Percentiles rank a stretch among this genome's conserved stretches.
These are phyloP conservation scores for Argyresthia albistria DNA, from an alignment of 2,888 invertebrate genomes.

Conservation along the genomic window DNA sequence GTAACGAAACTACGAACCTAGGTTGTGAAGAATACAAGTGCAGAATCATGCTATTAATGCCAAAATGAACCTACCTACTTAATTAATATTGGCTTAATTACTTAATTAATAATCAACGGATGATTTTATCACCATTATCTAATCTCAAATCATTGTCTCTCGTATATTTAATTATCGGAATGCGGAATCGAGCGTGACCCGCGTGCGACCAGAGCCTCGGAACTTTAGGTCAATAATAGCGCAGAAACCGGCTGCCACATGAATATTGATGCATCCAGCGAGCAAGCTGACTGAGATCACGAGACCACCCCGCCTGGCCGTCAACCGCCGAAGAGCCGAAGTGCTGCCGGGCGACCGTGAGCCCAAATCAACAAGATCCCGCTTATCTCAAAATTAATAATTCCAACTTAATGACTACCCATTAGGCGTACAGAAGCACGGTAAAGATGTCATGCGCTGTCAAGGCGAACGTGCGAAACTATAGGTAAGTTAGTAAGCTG, in stretches of 20 bases:
- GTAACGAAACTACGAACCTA: too few species aligned
- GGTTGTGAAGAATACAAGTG: too few species aligned
- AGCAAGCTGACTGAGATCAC: background rate
- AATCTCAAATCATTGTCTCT: too few species aligned
- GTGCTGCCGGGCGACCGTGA: slow-evolving; percentile 26
- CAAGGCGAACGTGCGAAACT: slow-evolving; percentile 17
- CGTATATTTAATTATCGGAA: slow-evolving; percentile 5
- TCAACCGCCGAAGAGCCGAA: background rate
- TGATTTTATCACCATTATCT: too few species aligned
- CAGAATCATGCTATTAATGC: too few species aligned
- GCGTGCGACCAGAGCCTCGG: background rate
- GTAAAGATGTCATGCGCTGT: slow-evolving; percentile 23
- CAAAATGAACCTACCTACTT: too few species aligned
- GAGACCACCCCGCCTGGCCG: too few species aligned
- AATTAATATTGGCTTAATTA: too few species aligned
- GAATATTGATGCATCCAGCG: slow-evolving; percentile 10
- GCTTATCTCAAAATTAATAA: slow-evolving; percentile 27
- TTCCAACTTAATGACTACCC: slow-evolving; percentile 25
- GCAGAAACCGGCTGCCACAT: slow-evolving; percentile 7
- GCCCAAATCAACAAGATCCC: slow-evolving; percentile 19
- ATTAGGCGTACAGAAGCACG: slow-evolving; percentile 27
- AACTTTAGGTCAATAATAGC: background rate
- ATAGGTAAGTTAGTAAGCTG: background rate
- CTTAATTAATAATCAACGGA: too few species aligned
- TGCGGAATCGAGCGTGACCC: slow-evolving; percentile 7